These are phyloP conservation scores for Lobophora halterata DNA, from an alignment of 2,888 invertebrate species.

Conservation along the genomic window DNA sequence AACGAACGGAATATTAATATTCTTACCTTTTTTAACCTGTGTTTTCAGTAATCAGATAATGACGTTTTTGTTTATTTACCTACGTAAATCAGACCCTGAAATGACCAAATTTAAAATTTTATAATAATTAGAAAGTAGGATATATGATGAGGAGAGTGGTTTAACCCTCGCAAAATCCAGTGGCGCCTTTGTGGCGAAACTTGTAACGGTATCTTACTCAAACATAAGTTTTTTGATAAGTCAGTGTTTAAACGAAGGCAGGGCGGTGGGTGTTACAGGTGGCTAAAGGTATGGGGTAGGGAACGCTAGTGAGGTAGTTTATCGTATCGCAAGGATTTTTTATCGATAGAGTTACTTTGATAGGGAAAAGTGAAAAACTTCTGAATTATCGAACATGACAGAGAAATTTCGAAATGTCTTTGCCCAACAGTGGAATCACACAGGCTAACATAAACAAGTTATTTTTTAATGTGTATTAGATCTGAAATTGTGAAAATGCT, in stretches of 20 bases:
- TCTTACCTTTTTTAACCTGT: constrained; percentile 36
- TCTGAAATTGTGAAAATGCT: no score
- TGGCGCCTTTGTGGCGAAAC: constrained; percentile 51
- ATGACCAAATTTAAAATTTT: constrained; percentile 30
- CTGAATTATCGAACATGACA: no score
- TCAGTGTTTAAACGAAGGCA: constrained; percentile 77
- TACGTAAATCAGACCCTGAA: no score
- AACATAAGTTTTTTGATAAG: constrained; percentile 80
- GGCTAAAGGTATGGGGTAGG: constrained; percentile 60
- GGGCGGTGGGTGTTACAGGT: constrained; percentile 71
- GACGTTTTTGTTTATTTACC: constrained; percentile 36
- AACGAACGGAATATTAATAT: constrained; percentile 38
- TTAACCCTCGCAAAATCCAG: constrained; percentile 31
- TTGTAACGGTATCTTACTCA: constrained; percentile 70
- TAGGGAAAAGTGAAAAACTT: no score
- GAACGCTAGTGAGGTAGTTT: constrained; percentile 47
- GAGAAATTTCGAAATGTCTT: no score
- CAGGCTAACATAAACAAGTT: no score
- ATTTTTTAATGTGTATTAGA: no score
- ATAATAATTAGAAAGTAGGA: constrained; percentile 4
- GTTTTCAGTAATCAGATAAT: constrained; percentile 42
- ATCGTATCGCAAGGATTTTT: background rate
- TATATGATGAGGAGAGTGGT: constrained; percentile 36
- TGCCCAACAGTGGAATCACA: no score
- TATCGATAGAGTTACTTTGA: constrained; percentile 36